phyloP scores from a whole-genome alignment of 2,113 vertebrate species.

The Lipotes vexillifer region DNA sequence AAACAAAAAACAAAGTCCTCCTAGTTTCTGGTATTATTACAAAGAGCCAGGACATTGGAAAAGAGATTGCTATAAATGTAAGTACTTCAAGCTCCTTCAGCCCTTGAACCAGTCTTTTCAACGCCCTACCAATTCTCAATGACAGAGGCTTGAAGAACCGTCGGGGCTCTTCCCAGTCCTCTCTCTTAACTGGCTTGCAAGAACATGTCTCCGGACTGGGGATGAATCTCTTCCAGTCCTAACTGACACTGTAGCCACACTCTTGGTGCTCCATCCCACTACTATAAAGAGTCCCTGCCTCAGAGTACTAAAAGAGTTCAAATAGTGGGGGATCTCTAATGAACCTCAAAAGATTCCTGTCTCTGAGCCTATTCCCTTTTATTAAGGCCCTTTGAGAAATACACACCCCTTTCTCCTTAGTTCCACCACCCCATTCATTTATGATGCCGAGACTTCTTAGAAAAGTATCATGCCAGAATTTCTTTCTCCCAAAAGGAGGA shows the following conservation, averaged over 20 bases:
- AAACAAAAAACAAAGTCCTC: not conserved
- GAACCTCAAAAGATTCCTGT: not conserved
- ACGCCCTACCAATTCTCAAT: not conserved
- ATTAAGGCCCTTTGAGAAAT: not conserved
- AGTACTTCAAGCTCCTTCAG: not conserved
- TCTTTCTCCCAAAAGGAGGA: too few species aligned
- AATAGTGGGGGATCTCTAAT: not conserved
- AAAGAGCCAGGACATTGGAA: not conserved
- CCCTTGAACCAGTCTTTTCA: not conserved
- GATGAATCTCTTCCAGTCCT: not conserved
- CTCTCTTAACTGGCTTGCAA: not conserved
- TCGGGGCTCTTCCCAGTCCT: not conserved
- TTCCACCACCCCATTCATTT: not conserved
- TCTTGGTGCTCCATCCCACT: not conserved
- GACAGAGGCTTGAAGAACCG: not conserved
- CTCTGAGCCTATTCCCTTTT: not conserved
- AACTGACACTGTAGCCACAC: not conserved
- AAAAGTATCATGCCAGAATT: not conserved
- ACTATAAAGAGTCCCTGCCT: not conserved
- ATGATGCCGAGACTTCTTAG: not conserved
- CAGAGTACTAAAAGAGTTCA: not conserved
- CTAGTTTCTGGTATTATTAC: not conserved
- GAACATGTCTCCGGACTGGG: not conserved
- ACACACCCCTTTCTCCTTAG: not conserved
- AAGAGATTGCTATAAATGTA: not conserved